Evolutionary conservation across 2,888 invertebrate species (phyloP).

Genomic region (Melinaea marsaeus): DNA sequence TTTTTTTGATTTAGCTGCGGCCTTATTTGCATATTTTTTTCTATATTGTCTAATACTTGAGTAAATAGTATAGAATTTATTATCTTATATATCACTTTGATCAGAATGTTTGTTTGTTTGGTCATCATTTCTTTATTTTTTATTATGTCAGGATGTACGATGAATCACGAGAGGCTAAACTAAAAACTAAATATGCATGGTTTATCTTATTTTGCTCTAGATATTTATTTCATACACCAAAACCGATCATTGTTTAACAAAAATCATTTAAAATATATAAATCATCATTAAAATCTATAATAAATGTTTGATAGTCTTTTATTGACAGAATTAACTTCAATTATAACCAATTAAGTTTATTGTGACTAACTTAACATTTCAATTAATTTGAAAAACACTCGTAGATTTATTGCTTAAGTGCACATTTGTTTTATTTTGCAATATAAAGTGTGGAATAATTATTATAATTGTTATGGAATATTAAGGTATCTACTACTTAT

Average conservation of each 20-base stretch:
- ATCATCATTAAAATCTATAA: not conserved
- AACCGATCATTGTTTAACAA: not conserved
- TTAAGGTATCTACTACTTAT: no score
- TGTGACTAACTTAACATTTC: slow-evolving; percentile 21
- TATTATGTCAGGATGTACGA: no score
- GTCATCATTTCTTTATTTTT: not conserved
- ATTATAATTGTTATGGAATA: not conserved
- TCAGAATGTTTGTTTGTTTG: not conserved
- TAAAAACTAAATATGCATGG: slow-evolving; percentile 1
- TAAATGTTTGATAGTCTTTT: not conserved
- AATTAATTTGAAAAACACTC: slow-evolving; percentile 23
- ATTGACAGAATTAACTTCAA: not conserved
- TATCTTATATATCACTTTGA: not conserved
- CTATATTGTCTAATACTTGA: not conserved
- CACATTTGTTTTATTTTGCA: slow-evolving; percentile 15
- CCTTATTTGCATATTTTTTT: slow-evolving; percentile 11
- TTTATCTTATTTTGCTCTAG: slow-evolving; percentile 2
- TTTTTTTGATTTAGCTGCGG: slow-evolving; percentile 7
- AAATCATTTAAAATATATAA: not conserved
- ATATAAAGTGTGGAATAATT: not conserved
- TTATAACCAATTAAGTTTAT: slow-evolving; percentile 11
- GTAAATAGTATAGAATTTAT: not conserved
- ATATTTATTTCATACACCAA: not conserved
- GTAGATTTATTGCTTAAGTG: slow-evolving; percentile 18
- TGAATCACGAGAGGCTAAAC: no score